Evolutionary conservation across 2,888 invertebrate species (phyloP), one percentile per base, ranked within the genome.

Genomic region (Aleiodes leptofemur): DNA sequence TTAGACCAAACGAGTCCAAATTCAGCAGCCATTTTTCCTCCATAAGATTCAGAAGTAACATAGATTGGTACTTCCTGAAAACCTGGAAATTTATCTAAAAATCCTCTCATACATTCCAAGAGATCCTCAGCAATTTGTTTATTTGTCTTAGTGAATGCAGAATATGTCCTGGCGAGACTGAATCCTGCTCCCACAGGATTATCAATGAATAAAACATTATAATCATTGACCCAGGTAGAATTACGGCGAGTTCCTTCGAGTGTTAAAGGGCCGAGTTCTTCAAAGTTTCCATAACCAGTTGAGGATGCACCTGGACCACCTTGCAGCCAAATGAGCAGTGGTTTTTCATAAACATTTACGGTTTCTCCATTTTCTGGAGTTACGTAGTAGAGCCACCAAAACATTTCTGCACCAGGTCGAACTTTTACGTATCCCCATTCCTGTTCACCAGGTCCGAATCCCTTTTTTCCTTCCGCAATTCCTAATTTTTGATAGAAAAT

Each of bases 1-100:
- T 92, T 90, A 74, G 90, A 85, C 87, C 94, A 91, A 8, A 78
- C 70, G 9, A 90, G 87, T 6, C 94, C 96, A 87, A 97, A 96
- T 83, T 96, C 96, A 0, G 95, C 93, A 0, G 96, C 95, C 96
- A 97, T 97, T 90, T 97, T 98, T 1, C 97, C 97, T 16, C 97
- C 97, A 88, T 97, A 97, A 0, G 97, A 97, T 88, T 98, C 97
- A 31, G 95, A 95, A 84, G 96, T 95, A 77, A 97, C 95, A 86
- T 97, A 97, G 50, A 96, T 90, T 0, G 96, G 95, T 0, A 94
- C 92, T 9, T 90, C 90, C 86, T 92, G 91, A 85, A 97, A 97
- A 83, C 94, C 92, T 0, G 95, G 93, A 84, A 94, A 91, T 13
- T 90, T 86, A 14, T 90, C 83, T 81, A 95, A 93, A 88, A 97